Evolutionary conservation across 92 coral and sea anemone genomes (phyloP), one percentile per base, ranked within the genome.

Genomic region (Actinostola sp.): DNA sequence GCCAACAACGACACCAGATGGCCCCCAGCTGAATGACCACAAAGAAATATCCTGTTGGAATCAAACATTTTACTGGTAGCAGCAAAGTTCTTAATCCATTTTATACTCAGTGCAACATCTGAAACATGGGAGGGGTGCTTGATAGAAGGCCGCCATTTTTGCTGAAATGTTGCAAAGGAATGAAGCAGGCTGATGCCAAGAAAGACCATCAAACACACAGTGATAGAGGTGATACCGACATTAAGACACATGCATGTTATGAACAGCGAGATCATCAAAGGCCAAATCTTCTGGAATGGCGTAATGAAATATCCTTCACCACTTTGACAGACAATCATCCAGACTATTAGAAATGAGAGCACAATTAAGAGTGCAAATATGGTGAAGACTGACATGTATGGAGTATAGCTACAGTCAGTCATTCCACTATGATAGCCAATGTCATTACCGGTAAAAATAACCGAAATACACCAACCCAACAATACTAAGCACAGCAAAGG

Each of bases 1-100:
- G 78, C 71, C 65, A 80, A 53, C 34, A 85, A 46, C 3, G 90
- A 73, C 15, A 80, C 82, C 48, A 80, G 29, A 44, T 85, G 90
- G 2, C 90, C 90, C 3, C 90, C 90, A 38, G 90, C 90, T 2
- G 90, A 85, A 54, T 85, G 86, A 2, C 90, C 90, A 68, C 90
- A 85, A 31, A 85, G 52, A 34, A 80, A 80, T 14, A 80, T 31
- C 30, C 50, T 61, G 33, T 36, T 44, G n/a, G 54, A 13, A 59
- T 75, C 31, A 36, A 59, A 85, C 20, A 44, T 67, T 51, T 73
- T 19, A 36, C 72, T 66, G 13, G 14, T 23, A 5, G 33, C 62
- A n/a, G 77, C 90, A 67, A 31, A 80, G 43, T 28, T 48, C 69
- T 57, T 67, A 0, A 85, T 61, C 86, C 86, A 85, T 24, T 30